Percentiles rank a stretch among this genome's conserved stretches.
phyloP scores from a whole-genome alignment of 1,140 invertebrate species.

The Schlechtendalia chinensis region DNA sequence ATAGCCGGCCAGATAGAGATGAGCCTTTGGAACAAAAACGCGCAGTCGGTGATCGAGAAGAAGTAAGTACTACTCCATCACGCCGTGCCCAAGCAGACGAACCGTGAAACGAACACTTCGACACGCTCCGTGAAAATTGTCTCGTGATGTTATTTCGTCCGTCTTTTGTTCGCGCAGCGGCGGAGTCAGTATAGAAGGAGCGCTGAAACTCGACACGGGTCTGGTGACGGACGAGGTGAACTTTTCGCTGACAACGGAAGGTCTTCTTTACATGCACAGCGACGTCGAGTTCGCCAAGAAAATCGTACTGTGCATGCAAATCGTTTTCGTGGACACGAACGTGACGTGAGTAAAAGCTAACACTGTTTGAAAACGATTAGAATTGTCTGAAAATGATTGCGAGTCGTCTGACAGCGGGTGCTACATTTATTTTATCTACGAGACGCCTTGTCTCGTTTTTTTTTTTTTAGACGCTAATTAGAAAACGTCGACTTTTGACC shows the following conservation, averaged over 20 bases:
- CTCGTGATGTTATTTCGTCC: no score
- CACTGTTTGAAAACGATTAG: no score
- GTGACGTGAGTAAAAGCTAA: conserved; percentile 60
- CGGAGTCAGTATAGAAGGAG: conserved; percentile 68
- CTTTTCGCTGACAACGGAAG: conserved; percentile 61
- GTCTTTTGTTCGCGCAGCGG: conserved; percentile 60
- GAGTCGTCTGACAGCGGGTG: no score
- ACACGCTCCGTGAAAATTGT: no score
- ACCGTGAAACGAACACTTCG: no score
- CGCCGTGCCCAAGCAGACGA: no score
- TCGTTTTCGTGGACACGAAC: conserved; percentile 68
- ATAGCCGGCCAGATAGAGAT: conserved; percentile 79
- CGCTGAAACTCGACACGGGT: conserved; percentile 69
- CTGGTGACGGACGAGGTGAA: conserved; percentile 68
- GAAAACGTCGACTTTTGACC: no score
- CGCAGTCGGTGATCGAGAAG: conserved; percentile 76
- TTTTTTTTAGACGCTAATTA: no score
- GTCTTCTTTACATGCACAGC: conserved; percentile 57
- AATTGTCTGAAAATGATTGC: no score
- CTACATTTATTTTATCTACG: no score
- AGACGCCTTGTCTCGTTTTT: no score
- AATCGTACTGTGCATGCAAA: conserved; percentile 76
- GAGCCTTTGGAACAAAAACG: conserved; percentile 84
- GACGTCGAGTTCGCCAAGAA: conserved; percentile 77
- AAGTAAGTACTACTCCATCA: conserved; percentile 64